These are phyloP conservation scores for Scaptodrosophila latifasciaeformis DNA, from an alignment of 2,888 invertebrate genomes.

Conservation along the genomic window DNA sequence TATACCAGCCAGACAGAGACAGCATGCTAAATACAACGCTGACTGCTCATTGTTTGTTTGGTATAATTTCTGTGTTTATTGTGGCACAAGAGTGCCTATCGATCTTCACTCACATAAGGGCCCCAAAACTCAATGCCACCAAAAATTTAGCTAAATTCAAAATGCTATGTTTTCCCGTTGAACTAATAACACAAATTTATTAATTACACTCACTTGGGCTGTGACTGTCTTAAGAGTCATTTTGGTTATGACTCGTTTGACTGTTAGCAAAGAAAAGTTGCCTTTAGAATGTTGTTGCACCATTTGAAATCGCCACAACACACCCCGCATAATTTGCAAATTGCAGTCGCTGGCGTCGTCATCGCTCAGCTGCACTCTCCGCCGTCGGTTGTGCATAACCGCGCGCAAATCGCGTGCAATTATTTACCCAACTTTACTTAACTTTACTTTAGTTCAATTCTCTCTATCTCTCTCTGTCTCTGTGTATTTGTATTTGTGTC, in stretches of 20 bases:
- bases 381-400: conserved; percentile 41
- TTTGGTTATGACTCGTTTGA: no score
- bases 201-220: conserved; percentile 47
- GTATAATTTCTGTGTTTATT: background rate
- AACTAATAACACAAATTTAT: conserved; percentile 64
- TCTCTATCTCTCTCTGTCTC: conserved; percentile 1
- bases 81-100: conserved; percentile 31
- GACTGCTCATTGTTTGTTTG: conserved; percentile 21
- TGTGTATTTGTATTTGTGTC: background rate
- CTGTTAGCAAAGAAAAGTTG: conserved; percentile 47
- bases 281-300: conserved; percentile 62
- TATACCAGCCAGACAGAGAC: conserved; percentile 20
- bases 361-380: background rate
- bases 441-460: conserved; percentile 33
- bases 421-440: conserved; percentile 54
- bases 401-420: conserved; percentile 66
- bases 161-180: conserved; percentile 13
- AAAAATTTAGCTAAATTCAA: no score
- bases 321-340: no score
- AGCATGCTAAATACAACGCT: no score
- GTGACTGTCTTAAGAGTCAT: no score
- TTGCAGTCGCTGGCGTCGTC: background rate
- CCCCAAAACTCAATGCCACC: conserved; percentile 51
- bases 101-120: conserved; percentile 53
- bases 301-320: conserved; percentile 26